These are phyloP conservation scores for Cryptoblepharus egeriae DNA, from an alignment of 2,797 vertebrate genomes.

Conservation along the genomic window DNA sequence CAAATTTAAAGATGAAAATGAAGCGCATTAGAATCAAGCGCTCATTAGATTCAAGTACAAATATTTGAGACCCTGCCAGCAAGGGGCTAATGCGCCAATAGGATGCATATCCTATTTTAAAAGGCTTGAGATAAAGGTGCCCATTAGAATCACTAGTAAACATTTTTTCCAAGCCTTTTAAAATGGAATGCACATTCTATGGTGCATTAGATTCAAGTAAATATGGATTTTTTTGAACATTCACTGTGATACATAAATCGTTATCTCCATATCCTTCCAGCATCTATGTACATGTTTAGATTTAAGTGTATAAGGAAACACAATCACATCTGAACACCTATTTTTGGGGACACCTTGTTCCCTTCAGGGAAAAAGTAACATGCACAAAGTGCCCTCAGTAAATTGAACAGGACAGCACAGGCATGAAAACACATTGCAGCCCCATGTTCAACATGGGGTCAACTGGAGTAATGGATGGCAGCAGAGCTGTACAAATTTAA, in stretches of 20 bases:
- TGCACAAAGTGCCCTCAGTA: neutral
- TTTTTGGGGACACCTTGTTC: neutral
- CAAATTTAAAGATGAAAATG: no score
- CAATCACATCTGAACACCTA: neutral
- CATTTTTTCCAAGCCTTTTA: no score
- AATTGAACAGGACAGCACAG: neutral
- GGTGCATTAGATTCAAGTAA: no score
- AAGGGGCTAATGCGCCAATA: no score
- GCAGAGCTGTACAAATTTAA: fast-evolving
- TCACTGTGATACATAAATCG: neutral
- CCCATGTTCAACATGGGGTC: neutral
- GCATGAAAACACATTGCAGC: neutral
- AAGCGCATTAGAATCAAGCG: no score
- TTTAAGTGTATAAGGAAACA: neutral
- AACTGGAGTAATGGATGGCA: fast-evolving
- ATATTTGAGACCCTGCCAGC: no score
- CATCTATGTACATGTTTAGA: fast-evolving
- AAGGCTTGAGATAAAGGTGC: no score
- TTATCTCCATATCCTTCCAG: neutral
- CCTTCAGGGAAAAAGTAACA: neutral
- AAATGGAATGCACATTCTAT: no score
- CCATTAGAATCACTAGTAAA: no score
- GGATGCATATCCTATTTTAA: no score
- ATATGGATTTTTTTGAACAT: neutral
- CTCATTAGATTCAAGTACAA: no score